phyloP scores from a whole-genome alignment of 1,140 invertebrate species.

The Heliconius hermathena region DNA sequence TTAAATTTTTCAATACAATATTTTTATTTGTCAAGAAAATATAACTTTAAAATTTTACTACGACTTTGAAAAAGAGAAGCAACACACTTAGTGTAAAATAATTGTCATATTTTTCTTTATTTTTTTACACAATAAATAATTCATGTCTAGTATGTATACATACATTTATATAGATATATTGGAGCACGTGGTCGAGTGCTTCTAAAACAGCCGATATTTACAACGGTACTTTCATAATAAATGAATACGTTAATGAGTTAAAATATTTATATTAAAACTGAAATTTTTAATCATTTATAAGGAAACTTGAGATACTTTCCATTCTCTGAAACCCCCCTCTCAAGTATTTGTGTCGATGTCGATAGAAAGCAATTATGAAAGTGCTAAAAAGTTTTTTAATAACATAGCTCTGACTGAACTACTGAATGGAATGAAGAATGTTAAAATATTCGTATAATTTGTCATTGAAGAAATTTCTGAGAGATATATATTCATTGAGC shows the following conservation, averaged over 20 bases:
- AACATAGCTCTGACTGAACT: neutral
- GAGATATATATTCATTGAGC: neutral
- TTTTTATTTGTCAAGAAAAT: no score
- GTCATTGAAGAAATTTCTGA: neutral
- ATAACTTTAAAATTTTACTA: no score
- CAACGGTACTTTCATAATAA: neutral
- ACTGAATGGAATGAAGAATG: neutral
- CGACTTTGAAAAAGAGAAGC: no score
- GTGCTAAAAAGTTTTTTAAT: constrained; percentile 11
- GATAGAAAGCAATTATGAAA: neutral
- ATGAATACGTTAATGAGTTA: neutral
- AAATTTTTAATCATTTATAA: neutral
- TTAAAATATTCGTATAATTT: neutral
- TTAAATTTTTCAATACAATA: no score
- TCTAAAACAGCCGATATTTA: neutral
- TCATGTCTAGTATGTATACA: no score
- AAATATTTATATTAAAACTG: neutral
- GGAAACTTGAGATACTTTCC: neutral
- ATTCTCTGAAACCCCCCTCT: neutral
- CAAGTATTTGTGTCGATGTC: neutral
- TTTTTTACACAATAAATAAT: no score
- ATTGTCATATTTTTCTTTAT: no score
- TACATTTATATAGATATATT: neutral
- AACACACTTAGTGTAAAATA: no score
- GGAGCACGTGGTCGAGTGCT: neutral